Evolutionary conservation across 2,888 invertebrate species (phyloP).

Genomic region (Drosophila kambysellisi): DNA sequence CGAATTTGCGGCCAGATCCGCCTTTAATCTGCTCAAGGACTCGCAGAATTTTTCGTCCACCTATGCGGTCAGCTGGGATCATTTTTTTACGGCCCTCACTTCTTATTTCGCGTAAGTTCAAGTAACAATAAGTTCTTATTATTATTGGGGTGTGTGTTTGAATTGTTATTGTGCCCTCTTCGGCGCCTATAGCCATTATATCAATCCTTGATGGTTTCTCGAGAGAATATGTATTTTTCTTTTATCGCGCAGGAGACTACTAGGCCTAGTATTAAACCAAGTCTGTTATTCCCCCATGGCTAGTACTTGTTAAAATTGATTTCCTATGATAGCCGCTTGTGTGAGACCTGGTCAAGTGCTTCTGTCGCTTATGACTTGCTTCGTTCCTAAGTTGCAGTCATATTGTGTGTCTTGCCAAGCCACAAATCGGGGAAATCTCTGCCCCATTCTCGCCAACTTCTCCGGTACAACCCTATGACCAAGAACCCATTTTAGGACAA

Average conservation of each 20-base stretch:
- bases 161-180: not conserved
- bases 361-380: too few species aligned
- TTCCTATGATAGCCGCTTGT: too few species aligned
- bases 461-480: too few species aligned
- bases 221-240: not conserved
- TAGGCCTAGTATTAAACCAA: too few species aligned
- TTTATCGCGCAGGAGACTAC: not conserved
- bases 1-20: constrained; percentile 91
- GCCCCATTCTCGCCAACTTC: too few species aligned
- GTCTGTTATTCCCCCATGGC: too few species aligned
- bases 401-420: too few species aligned
- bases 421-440: too few species aligned
- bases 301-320: too few species aligned
- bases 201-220: not conserved
- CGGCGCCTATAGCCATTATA: not conserved
- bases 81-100: constrained; percentile 92
- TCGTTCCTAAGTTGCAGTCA: too few species aligned
- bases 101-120: constrained; percentile 88
- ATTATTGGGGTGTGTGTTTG: not conserved
- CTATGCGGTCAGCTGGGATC: constrained; percentile 91
- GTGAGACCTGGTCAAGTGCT: too few species aligned
- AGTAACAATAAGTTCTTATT: not conserved
- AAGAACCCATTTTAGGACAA: too few species aligned
- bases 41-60: constrained; percentile 86
- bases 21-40: constrained; percentile 91